Evolutionary conservation across 1,140 invertebrate species (phyloP).

Genomic region (Drosophila rufa): DNA sequence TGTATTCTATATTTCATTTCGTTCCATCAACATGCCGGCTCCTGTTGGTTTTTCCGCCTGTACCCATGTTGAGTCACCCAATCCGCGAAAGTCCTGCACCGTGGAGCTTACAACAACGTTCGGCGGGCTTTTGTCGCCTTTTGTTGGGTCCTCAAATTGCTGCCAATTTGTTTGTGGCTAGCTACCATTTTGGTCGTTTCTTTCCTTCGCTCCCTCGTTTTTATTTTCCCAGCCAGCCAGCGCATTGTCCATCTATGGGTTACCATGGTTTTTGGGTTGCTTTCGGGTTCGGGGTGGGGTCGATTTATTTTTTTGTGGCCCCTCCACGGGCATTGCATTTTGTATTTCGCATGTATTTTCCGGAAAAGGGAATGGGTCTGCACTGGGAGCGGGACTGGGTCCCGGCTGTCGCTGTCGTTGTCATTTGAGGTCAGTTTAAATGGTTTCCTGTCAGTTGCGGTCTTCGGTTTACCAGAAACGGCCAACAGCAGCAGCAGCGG

Average conservation of each 20-base stretch:
- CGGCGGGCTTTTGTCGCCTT: slow-evolving; percentile 75
- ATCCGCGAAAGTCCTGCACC: slow-evolving; percentile 49
- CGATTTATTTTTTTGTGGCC: slow-evolving; percentile 40
- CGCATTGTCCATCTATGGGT: slow-evolving; percentile 59
- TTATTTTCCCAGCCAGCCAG: slow-evolving; percentile 19
- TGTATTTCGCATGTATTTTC: slow-evolving; percentile 45
- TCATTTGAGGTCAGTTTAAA: slow-evolving; percentile 83
- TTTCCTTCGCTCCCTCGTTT: slow-evolving; percentile 31
- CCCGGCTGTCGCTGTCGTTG: slow-evolving; percentile 70
- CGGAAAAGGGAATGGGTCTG: slow-evolving; percentile 25
- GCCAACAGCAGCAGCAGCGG: slow-evolving; percentile 37
- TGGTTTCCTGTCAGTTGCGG: slow-evolving; percentile 81
- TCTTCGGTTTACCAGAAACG: slow-evolving; percentile 72
- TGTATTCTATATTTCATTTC: slow-evolving; percentile 55
- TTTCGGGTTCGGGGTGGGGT: slow-evolving; percentile 28
- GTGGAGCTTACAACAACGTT: slow-evolving; percentile 45
- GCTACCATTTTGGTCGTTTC: slow-evolving; percentile 55
- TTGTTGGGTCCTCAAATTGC: slow-evolving; percentile 74
- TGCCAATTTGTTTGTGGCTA: slow-evolving; percentile 79
- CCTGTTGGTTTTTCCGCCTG: slow-evolving; percentile 39
- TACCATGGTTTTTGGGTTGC: slow-evolving; percentile 22
- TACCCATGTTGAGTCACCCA: slow-evolving; percentile 40
- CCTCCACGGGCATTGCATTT: slow-evolving; percentile 44
- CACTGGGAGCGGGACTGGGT: slow-evolving; percentile 16
- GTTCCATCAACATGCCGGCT: slow-evolving; percentile 39